Evolutionary conservation across 2,888 invertebrate species (phyloP).

Genomic region (Phalangium opilio): DNA sequence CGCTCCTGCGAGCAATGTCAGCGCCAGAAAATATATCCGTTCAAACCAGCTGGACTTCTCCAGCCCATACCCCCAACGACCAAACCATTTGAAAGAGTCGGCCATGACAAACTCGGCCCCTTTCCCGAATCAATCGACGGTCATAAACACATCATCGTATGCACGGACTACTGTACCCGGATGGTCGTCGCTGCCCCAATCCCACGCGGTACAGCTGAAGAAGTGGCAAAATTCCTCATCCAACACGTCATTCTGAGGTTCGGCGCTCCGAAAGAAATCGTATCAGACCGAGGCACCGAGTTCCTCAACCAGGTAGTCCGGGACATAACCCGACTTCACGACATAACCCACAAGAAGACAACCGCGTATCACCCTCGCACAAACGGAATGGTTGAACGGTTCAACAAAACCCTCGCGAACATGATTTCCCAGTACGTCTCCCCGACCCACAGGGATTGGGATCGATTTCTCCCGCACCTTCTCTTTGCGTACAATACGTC

Average conservation of each 20-base stretch:
- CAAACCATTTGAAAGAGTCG: slow-evolving; percentile 1
- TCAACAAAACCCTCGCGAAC: slow-evolving; percentile 20
- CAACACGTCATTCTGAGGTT: slow-evolving; percentile 16
- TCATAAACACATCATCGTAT: slow-evolving; percentile 17
- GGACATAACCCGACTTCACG: background rate
- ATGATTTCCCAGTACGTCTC: slow-evolving; percentile 16
- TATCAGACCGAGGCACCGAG: slow-evolving; percentile 12
- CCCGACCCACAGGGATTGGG: slow-evolving; percentile 18
- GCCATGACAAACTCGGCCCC: slow-evolving; percentile 16
- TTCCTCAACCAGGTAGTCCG: slow-evolving; percentile 4
- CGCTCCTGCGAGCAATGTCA: slow-evolving; percentile 6
- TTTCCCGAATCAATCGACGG: slow-evolving; percentile 9
- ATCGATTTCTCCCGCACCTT: slow-evolving; percentile 9
- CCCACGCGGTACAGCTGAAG: no score
- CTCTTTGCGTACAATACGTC: slow-evolving; percentile 18
- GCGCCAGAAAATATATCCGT: slow-evolving; percentile 6
- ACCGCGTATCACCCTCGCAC: no score
- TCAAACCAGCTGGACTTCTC: no score
- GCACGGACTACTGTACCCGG: no score
- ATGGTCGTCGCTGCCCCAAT: slow-evolving; percentile 16
- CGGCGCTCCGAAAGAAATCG: slow-evolving; percentile 15
- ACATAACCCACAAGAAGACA: slow-evolving; percentile 12
- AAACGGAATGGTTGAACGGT: slow-evolving; percentile 18
- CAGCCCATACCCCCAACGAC: slow-evolving; percentile 5
- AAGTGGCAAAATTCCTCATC: slow-evolving; percentile 13